phyloP scores from a whole-genome alignment of 2,888 invertebrate species.

The Monoplex corrugatus region DNA sequence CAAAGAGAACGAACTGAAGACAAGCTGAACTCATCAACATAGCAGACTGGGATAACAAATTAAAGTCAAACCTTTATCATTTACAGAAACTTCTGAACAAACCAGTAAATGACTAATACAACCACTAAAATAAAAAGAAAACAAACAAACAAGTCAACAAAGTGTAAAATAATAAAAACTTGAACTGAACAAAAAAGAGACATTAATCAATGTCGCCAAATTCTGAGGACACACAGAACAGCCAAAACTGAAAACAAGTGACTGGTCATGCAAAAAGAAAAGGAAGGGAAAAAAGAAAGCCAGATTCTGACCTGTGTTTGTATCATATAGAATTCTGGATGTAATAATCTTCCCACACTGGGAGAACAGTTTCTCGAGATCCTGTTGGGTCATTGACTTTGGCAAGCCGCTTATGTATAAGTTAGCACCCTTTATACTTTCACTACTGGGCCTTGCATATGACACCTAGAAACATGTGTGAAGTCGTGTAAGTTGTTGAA shows the following conservation, averaged over 20 bases:
- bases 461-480: conserved; percentile 80
- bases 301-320: conserved; percentile 79
- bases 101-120: conserved; percentile 17
- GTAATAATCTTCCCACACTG: conserved; percentile 82
- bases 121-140: conserved; percentile 3
- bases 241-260: conserved; percentile 47
- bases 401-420: conserved; percentile 82
- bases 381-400: conserved; percentile 81
- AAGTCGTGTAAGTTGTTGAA: conserved; percentile 48
- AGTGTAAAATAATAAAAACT: background rate
- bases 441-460: conserved; percentile 82
- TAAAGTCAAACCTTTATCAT: background rate
- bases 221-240: conserved; percentile 44
- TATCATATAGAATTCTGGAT: conserved; percentile 82
- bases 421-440: conserved; percentile 82
- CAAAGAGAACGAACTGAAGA: conserved; percentile 17
- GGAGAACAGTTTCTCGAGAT: conserved; percentile 81
- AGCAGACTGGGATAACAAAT: conserved; percentile 12
- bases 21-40: conserved; percentile 33
- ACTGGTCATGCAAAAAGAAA: conserved; percentile 57
- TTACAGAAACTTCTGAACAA: background rate
- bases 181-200: conserved; percentile 34
- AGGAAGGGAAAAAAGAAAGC: conserved; percentile 55
- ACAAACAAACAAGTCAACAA: background rate
- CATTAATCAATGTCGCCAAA: conserved; percentile 33